These are phyloP conservation scores for Pluvianellus socialis DNA, from an alignment of 2,113 vertebrate genomes.

Conservation along the genomic window DNA sequence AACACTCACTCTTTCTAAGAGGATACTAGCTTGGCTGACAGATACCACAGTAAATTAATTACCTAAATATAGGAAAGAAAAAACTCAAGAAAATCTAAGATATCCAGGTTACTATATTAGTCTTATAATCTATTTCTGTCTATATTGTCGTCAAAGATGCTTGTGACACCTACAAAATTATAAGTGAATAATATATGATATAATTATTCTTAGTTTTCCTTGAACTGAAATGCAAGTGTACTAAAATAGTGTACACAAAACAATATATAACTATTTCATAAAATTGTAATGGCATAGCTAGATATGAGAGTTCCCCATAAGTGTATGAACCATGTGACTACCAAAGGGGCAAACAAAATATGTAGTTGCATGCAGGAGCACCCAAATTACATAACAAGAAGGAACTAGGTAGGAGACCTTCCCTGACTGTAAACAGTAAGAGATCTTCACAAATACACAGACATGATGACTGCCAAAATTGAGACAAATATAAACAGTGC, in stretches of 20 bases:
- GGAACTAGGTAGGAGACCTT: not conserved
- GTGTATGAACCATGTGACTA: not conserved
- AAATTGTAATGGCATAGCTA: not conserved
- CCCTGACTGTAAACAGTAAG: not conserved
- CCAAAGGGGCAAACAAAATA: not conserved
- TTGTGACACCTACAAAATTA: not conserved
- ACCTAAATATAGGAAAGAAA: not conserved
- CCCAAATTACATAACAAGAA: not conserved
- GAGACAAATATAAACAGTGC: not conserved
- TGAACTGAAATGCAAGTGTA: not conserved
- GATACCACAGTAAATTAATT: not conserved
- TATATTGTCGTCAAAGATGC: not conserved
- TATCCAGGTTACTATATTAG: not conserved
- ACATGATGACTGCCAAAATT: not conserved
- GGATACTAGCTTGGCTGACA: not conserved
- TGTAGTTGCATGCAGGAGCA: not conserved
- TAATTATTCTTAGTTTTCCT: not conserved
- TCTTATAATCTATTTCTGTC: not conserved
- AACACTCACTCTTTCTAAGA: not conserved
- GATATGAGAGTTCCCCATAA: not conserved
- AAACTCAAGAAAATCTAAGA: not conserved
- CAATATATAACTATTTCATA: not conserved
- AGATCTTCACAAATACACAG: not conserved
- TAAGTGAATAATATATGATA: not conserved
- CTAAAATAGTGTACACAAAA: not conserved